These are phyloP conservation scores for Agonopterix subpropinquella DNA, from an alignment of 2,888 invertebrate genomes.

Conservation along the genomic window DNA sequence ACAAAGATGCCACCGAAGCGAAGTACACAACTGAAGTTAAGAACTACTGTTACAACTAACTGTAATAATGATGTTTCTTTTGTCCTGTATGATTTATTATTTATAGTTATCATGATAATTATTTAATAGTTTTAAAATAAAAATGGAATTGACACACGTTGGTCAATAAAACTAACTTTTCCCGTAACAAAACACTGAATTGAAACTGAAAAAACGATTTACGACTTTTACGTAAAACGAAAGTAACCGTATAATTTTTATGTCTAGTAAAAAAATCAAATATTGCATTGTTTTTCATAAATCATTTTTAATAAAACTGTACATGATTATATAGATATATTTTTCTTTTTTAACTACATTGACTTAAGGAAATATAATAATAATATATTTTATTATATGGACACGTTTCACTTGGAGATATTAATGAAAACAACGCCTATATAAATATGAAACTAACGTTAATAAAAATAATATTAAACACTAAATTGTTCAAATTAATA, in stretches of 20 bases:
- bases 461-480: constrained; percentile 36
- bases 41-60: too few species aligned
- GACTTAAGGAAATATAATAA: constrained; percentile 50
- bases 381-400: constrained; percentile 49
- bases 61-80: too few species aligned
- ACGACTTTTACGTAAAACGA: too few species aligned
- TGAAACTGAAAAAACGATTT: too few species aligned
- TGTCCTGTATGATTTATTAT: too few species aligned
- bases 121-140: too few species aligned
- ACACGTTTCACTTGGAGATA: constrained; percentile 54
- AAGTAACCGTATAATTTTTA: neutral
- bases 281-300: constrained; percentile 23
- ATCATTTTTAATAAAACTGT: constrained; percentile 66
- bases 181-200: too few species aligned
- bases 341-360: constrained; percentile 38
- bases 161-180: too few species aligned
- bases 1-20: too few species aligned
- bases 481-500: constrained; percentile 56
- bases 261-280: neutral
- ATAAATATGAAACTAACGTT: constrained; percentile 41
- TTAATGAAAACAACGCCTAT: constrained; percentile 45
- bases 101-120: too few species aligned
- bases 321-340: constrained; percentile 62
- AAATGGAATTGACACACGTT: too few species aligned
- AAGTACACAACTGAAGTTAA: too few species aligned